Conservation (phyloP, 2,888 invertebrate species). For the Acleris emargana region DNA sequence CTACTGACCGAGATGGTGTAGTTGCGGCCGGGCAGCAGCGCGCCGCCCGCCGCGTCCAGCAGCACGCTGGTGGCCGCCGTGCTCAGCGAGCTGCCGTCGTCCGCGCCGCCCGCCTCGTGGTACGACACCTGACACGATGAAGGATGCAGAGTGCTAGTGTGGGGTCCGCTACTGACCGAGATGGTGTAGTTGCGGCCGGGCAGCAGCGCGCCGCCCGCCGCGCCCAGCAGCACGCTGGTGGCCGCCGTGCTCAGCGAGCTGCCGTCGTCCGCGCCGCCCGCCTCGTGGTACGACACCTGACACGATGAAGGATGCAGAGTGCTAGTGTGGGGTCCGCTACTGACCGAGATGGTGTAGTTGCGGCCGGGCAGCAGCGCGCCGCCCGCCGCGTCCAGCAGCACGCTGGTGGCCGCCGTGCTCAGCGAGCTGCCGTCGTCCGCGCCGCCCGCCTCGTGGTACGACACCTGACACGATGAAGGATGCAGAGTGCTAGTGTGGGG, state of each 20-base stretch:
- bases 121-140: constrained; percentile 86
- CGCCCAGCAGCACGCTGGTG: constrained; percentile 86
- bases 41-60: constrained; percentile 78
- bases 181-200: constrained; percentile 96
- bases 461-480: constrained; percentile 74
- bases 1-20: constrained; percentile 90
- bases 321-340: too few species aligned
- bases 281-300: constrained; percentile 92
- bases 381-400: constrained; percentile 82
- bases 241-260: constrained; percentile 88
- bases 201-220: constrained; percentile 81
- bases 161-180: too few species aligned
- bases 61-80: constrained; percentile 87
- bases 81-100: constrained; percentile 90
- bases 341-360: constrained; percentile 92
- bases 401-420: constrained; percentile 86
- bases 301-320: too few species aligned
- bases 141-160: too few species aligned
- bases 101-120: constrained; percentile 91
- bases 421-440: constrained; percentile 91
- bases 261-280: constrained; percentile 90
- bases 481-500: too few species aligned
- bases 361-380: constrained; percentile 91
- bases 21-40: constrained; percentile 93
- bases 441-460: constrained; percentile 92